Evolutionary conservation across 2,888 invertebrate genomes (phyloP).

Genomic region (Gortyna flavago): DNA sequence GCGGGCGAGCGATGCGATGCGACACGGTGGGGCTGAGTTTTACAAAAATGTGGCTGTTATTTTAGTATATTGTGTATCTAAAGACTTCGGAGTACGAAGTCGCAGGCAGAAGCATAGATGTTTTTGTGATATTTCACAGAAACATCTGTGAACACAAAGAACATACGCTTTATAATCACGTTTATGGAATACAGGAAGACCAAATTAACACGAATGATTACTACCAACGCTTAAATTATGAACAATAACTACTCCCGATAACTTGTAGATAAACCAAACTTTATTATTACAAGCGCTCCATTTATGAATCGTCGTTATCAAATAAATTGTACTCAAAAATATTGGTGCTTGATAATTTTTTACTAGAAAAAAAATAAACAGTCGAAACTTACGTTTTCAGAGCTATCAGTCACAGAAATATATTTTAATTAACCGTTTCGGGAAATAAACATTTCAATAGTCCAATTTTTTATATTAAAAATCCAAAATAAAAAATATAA

Average conservation of each 20-base stretch:
- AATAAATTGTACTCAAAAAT: constrained; percentile 25
- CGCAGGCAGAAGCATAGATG: constrained; percentile 1
- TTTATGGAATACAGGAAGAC: constrained; percentile 49
- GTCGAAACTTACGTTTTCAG: constrained; percentile 53
- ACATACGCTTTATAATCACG: background rate
- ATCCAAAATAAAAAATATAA: constrained; percentile 54
- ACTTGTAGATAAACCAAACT: constrained; percentile 34
- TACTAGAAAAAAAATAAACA: constrained; percentile 24
- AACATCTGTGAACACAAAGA: constrained; percentile 48
- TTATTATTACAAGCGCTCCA: constrained; percentile 23
- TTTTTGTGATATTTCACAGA: background rate
- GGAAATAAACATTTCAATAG: constrained; percentile 30
- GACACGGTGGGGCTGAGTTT: background rate
- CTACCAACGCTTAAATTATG: constrained; percentile 30
- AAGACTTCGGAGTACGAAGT: background rate
- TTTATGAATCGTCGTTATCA: constrained; percentile 36
- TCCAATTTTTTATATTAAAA: constrained; percentile 3
- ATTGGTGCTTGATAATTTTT: constrained; percentile 12
- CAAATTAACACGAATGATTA: constrained; percentile 50
- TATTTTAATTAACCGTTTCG: constrained; percentile 17
- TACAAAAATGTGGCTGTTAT: background rate
- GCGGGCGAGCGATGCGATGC: background rate
- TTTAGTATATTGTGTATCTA: background rate
- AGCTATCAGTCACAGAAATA: constrained; percentile 21
- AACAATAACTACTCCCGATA: constrained; percentile 29